Percentiles rank a stretch among this genome's conserved stretches.
phyloP scores from a whole-genome alignment of 2,797 vertebrate species.

The Graptemys geographica region DNA sequence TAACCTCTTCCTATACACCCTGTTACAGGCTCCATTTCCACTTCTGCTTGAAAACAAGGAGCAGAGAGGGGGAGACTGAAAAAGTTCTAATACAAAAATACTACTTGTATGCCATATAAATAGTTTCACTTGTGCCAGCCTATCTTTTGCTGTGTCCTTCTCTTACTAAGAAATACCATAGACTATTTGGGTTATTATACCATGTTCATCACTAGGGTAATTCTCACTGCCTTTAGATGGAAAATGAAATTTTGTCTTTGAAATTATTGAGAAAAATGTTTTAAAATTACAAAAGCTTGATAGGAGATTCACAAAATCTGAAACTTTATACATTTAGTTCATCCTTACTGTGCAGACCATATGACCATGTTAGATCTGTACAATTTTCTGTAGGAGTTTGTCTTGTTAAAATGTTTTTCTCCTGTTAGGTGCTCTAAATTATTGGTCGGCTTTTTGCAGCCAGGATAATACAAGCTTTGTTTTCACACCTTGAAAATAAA shows the following conservation, averaged over 20 bases:
- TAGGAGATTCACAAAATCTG: neutral
- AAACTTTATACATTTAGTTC: neutral
- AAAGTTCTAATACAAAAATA: neutral
- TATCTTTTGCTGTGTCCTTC: neutral
- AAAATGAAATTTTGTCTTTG: neutral
- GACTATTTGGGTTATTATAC: neutral
- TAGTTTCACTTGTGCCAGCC: fast-evolving
- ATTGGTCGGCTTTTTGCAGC: neutral
- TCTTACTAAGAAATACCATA: neutral
- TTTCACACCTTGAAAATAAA: constrained; percentile 63
- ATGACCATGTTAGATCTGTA: neutral
- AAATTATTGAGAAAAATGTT: neutral
- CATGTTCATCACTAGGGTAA: neutral
- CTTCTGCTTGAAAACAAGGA: neutral
- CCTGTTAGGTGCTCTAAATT: neutral
- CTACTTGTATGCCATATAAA: fast-evolving
- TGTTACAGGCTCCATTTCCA: neutral
- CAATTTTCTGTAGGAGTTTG: neutral
- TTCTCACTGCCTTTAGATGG: neutral
- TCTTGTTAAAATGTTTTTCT: neutral
- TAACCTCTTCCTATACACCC: neutral
- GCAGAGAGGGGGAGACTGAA: neutral
- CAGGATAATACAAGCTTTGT: constrained; percentile 15
- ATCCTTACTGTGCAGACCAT: neutral
- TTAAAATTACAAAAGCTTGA: neutral